phyloP scores from a whole-genome alignment of 2,113 vertebrate species.

The Pitta sordida region DNA sequence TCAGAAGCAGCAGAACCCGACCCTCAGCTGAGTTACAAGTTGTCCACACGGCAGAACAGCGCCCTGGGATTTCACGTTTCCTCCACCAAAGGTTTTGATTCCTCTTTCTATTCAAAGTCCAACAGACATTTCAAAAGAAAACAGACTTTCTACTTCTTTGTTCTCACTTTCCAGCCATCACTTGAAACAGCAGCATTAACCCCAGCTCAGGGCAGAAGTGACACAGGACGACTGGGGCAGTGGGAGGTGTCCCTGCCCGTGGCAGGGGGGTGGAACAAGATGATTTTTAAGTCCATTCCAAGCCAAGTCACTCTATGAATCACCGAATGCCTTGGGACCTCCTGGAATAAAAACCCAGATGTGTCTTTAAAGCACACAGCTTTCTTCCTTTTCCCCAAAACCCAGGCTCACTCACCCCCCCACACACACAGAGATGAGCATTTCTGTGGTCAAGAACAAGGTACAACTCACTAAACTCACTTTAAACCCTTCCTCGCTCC shows the following conservation, averaged over 20 bases:
- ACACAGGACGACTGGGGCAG: not conserved
- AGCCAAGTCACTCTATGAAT: not conserved
- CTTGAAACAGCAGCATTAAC: not conserved
- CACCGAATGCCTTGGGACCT: not conserved
- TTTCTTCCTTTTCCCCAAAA: not conserved
- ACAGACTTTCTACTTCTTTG: not conserved
- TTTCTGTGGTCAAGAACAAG: fast-evolving
- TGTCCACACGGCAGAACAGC: not conserved
- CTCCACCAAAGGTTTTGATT: not conserved
- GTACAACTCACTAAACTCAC: not conserved
- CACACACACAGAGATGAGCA: fast-evolving
- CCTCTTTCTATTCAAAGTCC: not conserved
- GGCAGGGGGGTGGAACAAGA: not conserved
- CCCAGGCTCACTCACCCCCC: not conserved
- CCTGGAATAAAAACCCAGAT: not conserved
- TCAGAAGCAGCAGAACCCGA: not conserved
- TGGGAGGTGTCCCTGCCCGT: not conserved
- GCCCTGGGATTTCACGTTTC: not conserved
- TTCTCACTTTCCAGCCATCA: not conserved
- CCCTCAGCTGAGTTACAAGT: not conserved
- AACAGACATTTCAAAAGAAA: not conserved
- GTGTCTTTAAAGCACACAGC: not conserved
- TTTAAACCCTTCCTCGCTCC: not conserved
- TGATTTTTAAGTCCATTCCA: not conserved
- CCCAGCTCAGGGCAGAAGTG: not conserved